These are phyloP conservation scores for Meiosimyza decipiens DNA, from an alignment of 2,888 invertebrate species.

Conservation along the genomic window DNA sequence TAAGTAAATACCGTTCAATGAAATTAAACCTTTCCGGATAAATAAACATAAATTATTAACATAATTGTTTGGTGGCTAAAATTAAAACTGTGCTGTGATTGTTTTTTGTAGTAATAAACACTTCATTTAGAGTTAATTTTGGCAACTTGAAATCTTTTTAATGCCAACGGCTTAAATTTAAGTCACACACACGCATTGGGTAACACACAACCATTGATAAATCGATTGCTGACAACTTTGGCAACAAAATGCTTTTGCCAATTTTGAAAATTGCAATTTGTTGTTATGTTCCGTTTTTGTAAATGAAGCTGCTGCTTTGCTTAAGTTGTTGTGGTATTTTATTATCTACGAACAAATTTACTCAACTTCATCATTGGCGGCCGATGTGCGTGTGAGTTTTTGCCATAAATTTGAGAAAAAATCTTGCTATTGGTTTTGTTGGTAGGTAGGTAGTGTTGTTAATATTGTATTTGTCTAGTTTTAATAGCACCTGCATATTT, in stretches of 20 bases:
- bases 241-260: neutral
- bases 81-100: too few relatives aligned
- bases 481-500: constrained; percentile 20
- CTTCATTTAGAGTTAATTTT: too few relatives aligned
- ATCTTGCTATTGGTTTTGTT: too few relatives aligned
- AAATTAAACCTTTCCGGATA: too few relatives aligned
- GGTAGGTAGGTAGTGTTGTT: too few relatives aligned
- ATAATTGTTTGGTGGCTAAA: too few relatives aligned
- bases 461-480: constrained; percentile 7
- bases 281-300: constrained; percentile 2
- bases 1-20: too few relatives aligned
- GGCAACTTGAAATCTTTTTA: neutral
- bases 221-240: neutral
- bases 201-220: neutral
- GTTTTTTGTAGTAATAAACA: too few relatives aligned
- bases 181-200: too few relatives aligned
- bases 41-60: too few relatives aligned
- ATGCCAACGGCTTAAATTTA: neutral
- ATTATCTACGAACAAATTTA: too few relatives aligned
- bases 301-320: neutral
- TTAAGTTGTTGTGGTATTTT: neutral
- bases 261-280: constrained; percentile 2
- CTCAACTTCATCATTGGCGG: too few relatives aligned
- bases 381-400: constrained; percentile 20
- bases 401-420: neutral